phyloP scores from a whole-genome alignment of 2,888 invertebrate genomes.

The Microctonus aethiopoides region DNA sequence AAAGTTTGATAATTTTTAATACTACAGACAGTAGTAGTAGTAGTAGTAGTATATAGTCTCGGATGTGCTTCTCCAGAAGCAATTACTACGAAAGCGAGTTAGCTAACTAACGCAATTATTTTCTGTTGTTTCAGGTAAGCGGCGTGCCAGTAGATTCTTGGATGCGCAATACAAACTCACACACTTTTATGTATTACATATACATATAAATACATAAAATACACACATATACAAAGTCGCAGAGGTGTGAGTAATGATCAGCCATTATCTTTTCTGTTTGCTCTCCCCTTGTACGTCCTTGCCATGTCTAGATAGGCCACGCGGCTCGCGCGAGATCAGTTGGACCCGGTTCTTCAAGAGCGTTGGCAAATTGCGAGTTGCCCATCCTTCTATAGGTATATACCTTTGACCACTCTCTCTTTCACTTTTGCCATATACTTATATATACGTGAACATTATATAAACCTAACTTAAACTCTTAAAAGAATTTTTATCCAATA shows the following conservation, averaged over 20 bases:
- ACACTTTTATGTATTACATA: neutral
- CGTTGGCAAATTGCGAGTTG: constrained; percentile 41
- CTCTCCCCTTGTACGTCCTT: constrained; percentile 48
- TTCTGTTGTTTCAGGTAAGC: constrained; percentile 62
- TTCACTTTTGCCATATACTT: neutral
- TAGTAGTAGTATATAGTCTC: neutral
- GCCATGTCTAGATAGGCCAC: constrained; percentile 43
- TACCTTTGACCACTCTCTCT: constrained; percentile 18
- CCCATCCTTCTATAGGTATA: constrained; percentile 29
- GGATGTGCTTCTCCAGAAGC: constrained; percentile 14
- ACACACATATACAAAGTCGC: constrained; percentile 28
- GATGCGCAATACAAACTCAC: constrained; percentile 24
- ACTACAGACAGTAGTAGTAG: neutral
- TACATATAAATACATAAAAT: neutral
- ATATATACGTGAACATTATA: neutral
- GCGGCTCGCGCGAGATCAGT: constrained; percentile 31
- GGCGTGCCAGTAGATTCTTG: constrained; percentile 34
- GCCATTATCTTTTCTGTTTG: constrained; percentile 58
- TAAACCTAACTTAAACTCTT: neutral
- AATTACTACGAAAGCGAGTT: constrained; percentile 38
- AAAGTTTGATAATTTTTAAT: constrained; percentile 32
- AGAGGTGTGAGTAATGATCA: constrained; percentile 57
- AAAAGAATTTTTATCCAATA: neutral
- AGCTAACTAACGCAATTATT: constrained; percentile 55
- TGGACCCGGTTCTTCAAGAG: constrained; percentile 30